Conservation (phyloP, 2,113 vertebrate genomes). For the Rostratula benghalensis region DNA sequence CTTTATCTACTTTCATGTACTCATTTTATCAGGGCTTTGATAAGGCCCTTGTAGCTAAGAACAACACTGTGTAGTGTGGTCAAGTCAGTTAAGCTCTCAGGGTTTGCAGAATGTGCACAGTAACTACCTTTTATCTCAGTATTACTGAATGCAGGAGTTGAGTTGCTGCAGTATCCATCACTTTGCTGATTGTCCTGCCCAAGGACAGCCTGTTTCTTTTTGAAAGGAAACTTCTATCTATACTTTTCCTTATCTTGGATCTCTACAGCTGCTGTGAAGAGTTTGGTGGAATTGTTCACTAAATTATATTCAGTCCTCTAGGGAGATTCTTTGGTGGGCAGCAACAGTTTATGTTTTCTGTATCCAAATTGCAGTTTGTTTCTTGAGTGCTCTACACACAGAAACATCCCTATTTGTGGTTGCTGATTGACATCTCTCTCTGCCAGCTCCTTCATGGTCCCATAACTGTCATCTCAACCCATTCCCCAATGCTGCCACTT, state of each 20-base stretch:
- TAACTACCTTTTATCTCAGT: neutral
- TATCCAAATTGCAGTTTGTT: neutral
- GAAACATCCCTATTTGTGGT: neutral
- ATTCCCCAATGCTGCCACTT: neutral
- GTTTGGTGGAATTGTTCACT: neutral
- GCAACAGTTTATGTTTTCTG: neutral
- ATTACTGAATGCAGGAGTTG: neutral
- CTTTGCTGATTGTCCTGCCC: neutral
- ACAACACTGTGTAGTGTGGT: neutral
- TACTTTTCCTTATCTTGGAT: neutral
- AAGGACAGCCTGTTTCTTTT: neutral
- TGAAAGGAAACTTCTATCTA: neutral
- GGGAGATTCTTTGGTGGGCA: neutral
- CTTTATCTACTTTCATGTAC: neutral
- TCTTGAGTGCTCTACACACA: neutral
- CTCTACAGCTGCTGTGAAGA: neutral
- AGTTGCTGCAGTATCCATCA: neutral
- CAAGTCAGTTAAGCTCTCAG: neutral
- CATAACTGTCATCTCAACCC: neutral
- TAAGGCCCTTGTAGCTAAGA: neutral
- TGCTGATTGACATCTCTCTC: neutral
- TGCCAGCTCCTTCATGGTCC: neutral
- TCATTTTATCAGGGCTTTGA: neutral
- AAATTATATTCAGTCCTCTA: neutral
- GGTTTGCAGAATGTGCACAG: neutral